These are phyloP conservation scores for Eremophila alpestris DNA, from an alignment of 2,797 vertebrate species.

Conservation along the genomic window DNA sequence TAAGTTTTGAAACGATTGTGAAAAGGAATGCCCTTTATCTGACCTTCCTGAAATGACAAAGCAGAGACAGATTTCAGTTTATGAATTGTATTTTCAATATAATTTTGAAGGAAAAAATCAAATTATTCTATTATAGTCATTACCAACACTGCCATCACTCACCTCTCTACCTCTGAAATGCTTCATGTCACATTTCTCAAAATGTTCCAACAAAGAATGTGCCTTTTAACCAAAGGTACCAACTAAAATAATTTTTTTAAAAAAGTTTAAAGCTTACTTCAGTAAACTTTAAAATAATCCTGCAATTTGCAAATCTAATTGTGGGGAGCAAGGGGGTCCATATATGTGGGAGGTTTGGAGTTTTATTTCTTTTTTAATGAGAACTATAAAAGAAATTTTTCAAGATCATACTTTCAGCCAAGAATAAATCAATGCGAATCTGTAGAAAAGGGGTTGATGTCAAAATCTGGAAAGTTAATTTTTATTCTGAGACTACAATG, in stretches of 20 bases:
- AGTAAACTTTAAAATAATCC: not conserved
- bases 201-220: not conserved
- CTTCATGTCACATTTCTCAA: not conserved
- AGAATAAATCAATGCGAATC: not conserved
- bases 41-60: not conserved
- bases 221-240: not conserved
- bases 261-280: not conserved
- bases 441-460: not conserved
- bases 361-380: not conserved
- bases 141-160: not conserved
- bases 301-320: not conserved
- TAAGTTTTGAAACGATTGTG: not conserved
- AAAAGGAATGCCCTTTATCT: not conserved
- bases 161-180: not conserved
- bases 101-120: not conserved
- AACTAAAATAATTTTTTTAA: not conserved
- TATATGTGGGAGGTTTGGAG: not conserved
- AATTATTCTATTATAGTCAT: not conserved
- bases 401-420: not conserved
- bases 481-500: not conserved
- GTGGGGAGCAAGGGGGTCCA: rapidly evolving
- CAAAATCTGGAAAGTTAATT: not conserved
- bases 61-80: not conserved
- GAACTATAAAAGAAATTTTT: not conserved
- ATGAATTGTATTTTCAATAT: not conserved